These are phyloP conservation scores for Rhadina sibilatrix DNA, from an alignment of 2,113 vertebrate species.

Conservation along the genomic window DNA sequence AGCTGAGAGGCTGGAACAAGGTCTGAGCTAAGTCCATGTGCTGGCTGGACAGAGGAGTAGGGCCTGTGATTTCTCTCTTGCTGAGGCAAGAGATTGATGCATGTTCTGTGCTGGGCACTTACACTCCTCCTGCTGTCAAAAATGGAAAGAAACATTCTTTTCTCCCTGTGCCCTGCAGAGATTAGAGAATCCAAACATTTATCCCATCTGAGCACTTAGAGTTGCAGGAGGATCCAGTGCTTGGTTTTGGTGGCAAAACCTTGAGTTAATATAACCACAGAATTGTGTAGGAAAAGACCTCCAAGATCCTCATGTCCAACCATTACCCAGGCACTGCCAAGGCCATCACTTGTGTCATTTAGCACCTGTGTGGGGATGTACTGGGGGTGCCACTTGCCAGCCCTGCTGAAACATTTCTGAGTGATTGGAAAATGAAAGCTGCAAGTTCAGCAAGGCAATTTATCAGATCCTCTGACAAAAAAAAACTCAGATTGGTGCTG, in stretches of 20 bases:
- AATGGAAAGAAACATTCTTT: neutral
- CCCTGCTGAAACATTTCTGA: neutral
- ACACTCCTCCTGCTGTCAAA: neutral
- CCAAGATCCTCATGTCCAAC: no score
- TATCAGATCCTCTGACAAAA: neutral
- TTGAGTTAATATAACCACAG: neutral
- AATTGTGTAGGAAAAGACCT: neutral
- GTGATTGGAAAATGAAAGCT: neutral
- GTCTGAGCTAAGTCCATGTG: rapidly evolving
- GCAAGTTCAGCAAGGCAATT: neutral
- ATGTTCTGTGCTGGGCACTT: neutral
- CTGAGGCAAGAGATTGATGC: neutral
- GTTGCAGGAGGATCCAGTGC: neutral
- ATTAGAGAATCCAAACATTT: neutral
- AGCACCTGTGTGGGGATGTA: neutral
- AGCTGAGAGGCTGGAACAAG: neutral
- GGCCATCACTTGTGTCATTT: neutral
- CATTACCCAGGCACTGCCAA: neutral
- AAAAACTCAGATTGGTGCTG: neutral
- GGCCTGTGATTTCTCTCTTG: neutral
- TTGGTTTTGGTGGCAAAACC: neutral
- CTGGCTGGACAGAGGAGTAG: neutral
- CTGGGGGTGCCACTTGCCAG: no score
- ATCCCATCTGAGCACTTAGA: neutral
- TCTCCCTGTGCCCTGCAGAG: neutral